Conservation (phyloP, 2,797 vertebrate genomes). For the Falco novaeseelandiae region DNA sequence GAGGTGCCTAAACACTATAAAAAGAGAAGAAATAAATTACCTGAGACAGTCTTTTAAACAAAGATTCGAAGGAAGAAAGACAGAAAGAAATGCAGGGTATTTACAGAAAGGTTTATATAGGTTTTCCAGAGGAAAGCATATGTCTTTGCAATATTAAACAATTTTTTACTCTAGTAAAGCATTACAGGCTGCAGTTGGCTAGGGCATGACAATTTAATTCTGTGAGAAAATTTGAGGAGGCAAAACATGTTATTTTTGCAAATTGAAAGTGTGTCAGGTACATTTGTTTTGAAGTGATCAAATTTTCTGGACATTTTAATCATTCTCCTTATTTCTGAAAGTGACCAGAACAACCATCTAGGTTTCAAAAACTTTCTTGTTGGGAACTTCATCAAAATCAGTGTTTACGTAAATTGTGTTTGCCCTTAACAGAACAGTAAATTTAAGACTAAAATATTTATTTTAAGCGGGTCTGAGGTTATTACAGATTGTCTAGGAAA, state of each 20-base stretch:
- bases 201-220: not conserved
- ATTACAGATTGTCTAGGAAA: not conserved
- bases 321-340: not conserved
- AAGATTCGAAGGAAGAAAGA: not conserved
- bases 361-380: not conserved
- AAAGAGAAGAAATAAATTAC: not conserved
- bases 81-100: not conserved
- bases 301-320: not conserved
- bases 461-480: not conserved
- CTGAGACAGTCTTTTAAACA: not conserved
- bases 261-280: not conserved
- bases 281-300: not conserved
- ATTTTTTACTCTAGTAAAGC: not conserved
- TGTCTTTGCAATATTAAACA: not conserved
- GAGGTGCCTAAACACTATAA: not conserved
- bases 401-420: not conserved
- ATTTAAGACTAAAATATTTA: not conserved
- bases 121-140: not conserved
- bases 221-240: not conserved
- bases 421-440: not conserved
- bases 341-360: not conserved
- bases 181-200: not conserved
- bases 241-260: not conserved
- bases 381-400: not conserved
- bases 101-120: not conserved